phyloP scores from a whole-genome alignment of 2,113 vertebrate genomes.

The Epinephelus cyanopodus region DNA sequence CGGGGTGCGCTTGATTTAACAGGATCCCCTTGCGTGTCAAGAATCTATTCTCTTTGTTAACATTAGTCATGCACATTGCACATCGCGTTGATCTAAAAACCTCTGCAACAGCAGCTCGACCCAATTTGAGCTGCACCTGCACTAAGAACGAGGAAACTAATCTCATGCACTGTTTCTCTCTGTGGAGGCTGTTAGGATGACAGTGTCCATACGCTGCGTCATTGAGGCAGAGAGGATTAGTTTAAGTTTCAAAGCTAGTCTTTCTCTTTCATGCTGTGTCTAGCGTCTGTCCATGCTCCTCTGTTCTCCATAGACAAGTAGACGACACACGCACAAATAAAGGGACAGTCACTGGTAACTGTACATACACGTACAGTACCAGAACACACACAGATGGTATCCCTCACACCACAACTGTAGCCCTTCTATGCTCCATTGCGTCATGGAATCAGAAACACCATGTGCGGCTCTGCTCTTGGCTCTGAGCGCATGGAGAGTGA shows the following conservation, averaged over 20 bases:
- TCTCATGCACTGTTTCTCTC: not conserved
- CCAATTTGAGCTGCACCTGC: constrained; percentile 34
- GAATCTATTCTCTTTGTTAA: constrained; percentile 13
- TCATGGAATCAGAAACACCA: constrained; percentile 69
- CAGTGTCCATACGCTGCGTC: constrained; percentile 5
- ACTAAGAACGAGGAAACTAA: not conserved
- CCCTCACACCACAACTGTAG: constrained; percentile 56
- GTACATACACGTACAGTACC: constrained; percentile 25
- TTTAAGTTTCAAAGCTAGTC: constrained; percentile 48
- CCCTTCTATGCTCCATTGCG: constrained; percentile 64
- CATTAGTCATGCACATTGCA: not conserved
- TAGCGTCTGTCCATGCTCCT: constrained; percentile 18
- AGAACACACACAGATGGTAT: constrained; percentile 66
- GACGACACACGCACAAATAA: not conserved
- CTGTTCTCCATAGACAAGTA: constrained; percentile 12
- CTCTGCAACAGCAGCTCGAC: not conserved
- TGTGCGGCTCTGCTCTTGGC: constrained; percentile 62
- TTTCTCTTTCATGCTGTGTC: constrained; percentile 50
- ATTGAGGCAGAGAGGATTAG: constrained; percentile 6
- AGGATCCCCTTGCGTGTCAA: constrained; percentile 32
- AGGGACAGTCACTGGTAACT: constrained; percentile 20
- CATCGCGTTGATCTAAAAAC: constrained; percentile 19
- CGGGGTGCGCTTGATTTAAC: constrained; percentile 22
- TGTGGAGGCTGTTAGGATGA: constrained; percentile 6
- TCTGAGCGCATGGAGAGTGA: constrained; percentile 35